phyloP scores from a whole-genome alignment of 2,888 invertebrate genomes.

The Horisme vitalbata region DNA sequence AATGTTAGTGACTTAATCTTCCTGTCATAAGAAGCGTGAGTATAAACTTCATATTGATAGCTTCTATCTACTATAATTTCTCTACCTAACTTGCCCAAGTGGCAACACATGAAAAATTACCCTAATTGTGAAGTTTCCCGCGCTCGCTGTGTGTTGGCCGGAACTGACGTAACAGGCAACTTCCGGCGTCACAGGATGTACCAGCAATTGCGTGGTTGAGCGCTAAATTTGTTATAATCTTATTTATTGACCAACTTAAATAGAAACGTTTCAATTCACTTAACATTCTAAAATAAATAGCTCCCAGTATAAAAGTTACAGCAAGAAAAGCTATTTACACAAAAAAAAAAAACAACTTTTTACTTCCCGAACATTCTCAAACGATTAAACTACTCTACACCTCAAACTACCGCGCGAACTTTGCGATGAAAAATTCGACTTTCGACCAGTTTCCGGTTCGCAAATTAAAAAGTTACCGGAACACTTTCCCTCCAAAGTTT shows the following conservation, averaged over 20 bases:
- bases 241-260: conserved; percentile 14
- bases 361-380: conserved; percentile 37
- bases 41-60: too few species aligned
- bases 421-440: conserved; percentile 70
- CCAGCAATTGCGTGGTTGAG: conserved; percentile 41
- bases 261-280: too few species aligned
- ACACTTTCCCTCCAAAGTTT: conserved; percentile 70
- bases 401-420: conserved; percentile 42
- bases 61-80: too few species aligned
- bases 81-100: conserved; percentile 8
- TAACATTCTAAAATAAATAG: too few species aligned
- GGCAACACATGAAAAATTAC: conserved; percentile 49
- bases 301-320: conserved; percentile 17
- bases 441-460: conserved; percentile 53
- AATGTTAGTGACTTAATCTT: too few species aligned
- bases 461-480: conserved; percentile 72
- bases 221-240: conserved; percentile 26
- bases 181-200: conserved; percentile 57
- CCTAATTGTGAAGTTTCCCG: conserved; percentile 48
- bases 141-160: conserved; percentile 37
- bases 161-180: conserved; percentile 58
- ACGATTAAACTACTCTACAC: conserved; percentile 57
- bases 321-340: conserved; percentile 29
- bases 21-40: too few species aligned
- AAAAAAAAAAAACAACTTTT: conserved; percentile 31